Percentiles rank a stretch among this genome's conserved stretches.
These are phyloP conservation scores for Hyalella azteca DNA, from an alignment of 2,888 invertebrate genomes.

Conservation along the genomic window DNA sequence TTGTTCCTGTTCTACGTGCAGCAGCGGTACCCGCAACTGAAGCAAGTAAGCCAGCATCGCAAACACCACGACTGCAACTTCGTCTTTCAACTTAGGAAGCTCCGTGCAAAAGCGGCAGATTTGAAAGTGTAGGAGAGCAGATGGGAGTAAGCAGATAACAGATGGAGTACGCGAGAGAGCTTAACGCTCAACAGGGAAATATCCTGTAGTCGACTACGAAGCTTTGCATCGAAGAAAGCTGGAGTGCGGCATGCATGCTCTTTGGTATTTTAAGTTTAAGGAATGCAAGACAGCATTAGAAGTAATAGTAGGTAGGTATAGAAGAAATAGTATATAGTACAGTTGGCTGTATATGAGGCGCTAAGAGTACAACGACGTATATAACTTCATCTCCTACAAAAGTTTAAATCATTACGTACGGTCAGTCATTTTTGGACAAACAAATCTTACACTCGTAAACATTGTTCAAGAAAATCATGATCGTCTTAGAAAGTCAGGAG, in stretches of 20 bases:
- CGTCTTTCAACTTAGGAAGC: too few species aligned
- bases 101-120: constrained; percentile 29
- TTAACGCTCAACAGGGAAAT: too few species aligned
- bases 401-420: constrained; percentile 20
- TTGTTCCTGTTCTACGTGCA: not conserved
- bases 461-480: constrained; percentile 7
- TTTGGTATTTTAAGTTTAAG: constrained; percentile 27
- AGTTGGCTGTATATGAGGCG: constrained; percentile 27
- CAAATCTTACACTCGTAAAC: constrained; percentile 15
- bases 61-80: too few species aligned
- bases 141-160: not conserved
- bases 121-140: constrained; percentile 3
- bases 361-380: constrained; percentile 33
- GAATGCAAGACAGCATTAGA: constrained; percentile 14
- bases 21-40: too few species aligned
- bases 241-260: constrained; percentile 31
- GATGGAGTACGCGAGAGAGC: not conserved
- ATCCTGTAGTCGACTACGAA: not conserved
- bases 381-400: constrained; percentile 32
- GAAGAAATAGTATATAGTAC: constrained; percentile 21
- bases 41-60: too few species aligned
- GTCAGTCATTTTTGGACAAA: constrained; percentile 26
- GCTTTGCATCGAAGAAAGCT: not conserved
- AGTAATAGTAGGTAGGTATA: constrained; percentile 11
- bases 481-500: constrained; percentile 23